Evolutionary conservation across 2,888 invertebrate genomes (phyloP).

Genomic region (Bombylius discolor): DNA sequence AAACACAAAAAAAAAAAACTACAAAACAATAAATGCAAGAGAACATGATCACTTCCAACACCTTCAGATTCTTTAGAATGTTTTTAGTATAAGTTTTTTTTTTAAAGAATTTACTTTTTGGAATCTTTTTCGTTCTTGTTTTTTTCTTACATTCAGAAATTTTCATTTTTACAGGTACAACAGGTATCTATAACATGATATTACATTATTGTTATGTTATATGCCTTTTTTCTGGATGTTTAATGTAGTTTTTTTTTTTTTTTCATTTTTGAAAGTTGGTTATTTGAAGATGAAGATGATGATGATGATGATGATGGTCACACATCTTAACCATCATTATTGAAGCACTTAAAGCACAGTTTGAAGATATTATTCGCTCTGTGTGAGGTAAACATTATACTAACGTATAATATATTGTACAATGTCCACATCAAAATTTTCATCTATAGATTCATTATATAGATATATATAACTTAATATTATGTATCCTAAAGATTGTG

Average conservation of each 20-base stretch:
- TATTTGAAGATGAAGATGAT: neutral
- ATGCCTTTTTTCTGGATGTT: neutral
- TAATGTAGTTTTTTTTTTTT: neutral
- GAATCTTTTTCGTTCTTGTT: no score
- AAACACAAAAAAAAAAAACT: neutral
- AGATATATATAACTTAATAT: no score
- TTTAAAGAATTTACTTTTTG: no score
- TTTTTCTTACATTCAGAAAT: no score
- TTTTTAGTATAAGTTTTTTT: no score
- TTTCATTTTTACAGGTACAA: no score
- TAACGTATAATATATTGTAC: neutral
- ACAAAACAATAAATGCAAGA: neutral
- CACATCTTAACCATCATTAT: neutral
- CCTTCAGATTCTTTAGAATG: neutral
- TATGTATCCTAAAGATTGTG: no score
- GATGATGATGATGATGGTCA: neutral
- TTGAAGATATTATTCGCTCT: neutral
- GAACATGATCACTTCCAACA: neutral
- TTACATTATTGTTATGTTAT: neutral
- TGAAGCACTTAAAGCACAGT: neutral
- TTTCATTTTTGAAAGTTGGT: neutral
- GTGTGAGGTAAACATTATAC: neutral
- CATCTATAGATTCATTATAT: no score
- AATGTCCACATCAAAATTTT: no score
- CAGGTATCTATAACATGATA: no score